Evolutionary conservation across 1,140 invertebrate genomes (phyloP), one percentile per base, ranked within the genome.

Genomic region (Drosophila bipectinata): DNA sequence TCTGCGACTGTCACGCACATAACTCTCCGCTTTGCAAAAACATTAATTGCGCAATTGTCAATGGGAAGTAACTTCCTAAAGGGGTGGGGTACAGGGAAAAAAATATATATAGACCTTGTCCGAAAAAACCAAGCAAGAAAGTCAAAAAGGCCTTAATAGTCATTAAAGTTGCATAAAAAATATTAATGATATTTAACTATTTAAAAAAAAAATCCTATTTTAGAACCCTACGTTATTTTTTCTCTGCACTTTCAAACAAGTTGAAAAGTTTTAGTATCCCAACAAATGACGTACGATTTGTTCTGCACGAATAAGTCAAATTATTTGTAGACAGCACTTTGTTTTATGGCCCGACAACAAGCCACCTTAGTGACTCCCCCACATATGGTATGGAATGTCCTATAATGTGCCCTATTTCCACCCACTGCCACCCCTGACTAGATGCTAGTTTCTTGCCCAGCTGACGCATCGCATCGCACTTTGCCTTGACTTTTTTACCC

Each of bases 281-380:
- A 87, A 87, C 82, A 82, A 85, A 85, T 85, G 82, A 87, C 82
- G 82, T 88, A 82, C 83, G 83, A 85, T 87, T 85, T 85, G 82
- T 85, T 85, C 82, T 85, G 82, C 82, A 85, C 82, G 82, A 85
- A 85, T 85, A 85, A 85, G 82, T 87, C 82, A 82, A 85, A 85
- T 82, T 76, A 85, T 85, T 87, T 85, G 82, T 85, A 85, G 82
- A 87, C 82, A 85, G 82, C 82, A 85, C 82, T 85, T 85, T 85
- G 71, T 85, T 85, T 85, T 85, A 85, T 87, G 61, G 79, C 82
- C 68, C 80, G 69, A 60, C 82, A 77, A 75, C 82, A 85, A 75
- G 73, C 62, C 73, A 75, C 72, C 73, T 59, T 52, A 75, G 47
- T 44, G 32, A 39, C 60, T 39, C 7, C 7, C 49, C 15, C 52